These are phyloP conservation scores for Drepana falcataria DNA, from an alignment of 2,888 invertebrate genomes.

Conservation along the genomic window DNA sequence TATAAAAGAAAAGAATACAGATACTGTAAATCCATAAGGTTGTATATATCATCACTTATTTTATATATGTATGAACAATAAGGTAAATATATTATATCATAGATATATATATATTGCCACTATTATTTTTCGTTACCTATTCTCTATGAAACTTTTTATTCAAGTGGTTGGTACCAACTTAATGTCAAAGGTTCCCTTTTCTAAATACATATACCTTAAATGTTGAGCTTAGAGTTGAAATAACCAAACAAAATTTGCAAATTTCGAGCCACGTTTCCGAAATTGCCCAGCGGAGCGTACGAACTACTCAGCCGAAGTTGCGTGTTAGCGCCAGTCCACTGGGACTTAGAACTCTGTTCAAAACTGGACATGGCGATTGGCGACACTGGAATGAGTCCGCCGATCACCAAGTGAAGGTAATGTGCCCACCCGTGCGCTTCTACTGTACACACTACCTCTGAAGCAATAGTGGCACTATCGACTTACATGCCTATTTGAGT, in stretches of 20 bases:
- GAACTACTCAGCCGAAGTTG: slow-evolving; percentile 65
- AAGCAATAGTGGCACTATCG: slow-evolving; percentile 26
- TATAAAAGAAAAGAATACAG: too few species aligned
- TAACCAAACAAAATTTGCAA: slow-evolving; percentile 23
- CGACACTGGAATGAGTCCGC: slow-evolving; percentile 53
- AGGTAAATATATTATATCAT: too few species aligned
- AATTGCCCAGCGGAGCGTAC: slow-evolving; percentile 58
- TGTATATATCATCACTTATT: too few species aligned
- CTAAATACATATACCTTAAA: not conserved
- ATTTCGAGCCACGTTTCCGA: slow-evolving; percentile 50
- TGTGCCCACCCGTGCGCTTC: slow-evolving; percentile 42
- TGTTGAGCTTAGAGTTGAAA: slow-evolving; percentile 20
- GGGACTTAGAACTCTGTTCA: slow-evolving; percentile 48
- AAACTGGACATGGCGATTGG: slow-evolving; percentile 41
- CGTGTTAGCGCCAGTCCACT: slow-evolving; percentile 60
- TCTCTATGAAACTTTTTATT: too few species aligned
- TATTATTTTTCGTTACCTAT: too few species aligned
- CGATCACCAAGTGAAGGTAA: slow-evolving; percentile 35
- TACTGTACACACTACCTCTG: slow-evolving; percentile 21
- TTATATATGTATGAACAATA: too few species aligned
- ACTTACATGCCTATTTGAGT: not conserved
- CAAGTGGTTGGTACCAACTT: too few species aligned
- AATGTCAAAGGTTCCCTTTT: too few species aligned
- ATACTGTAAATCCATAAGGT: too few species aligned
- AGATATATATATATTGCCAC: too few species aligned